Base-by-base conservation (phyloP, 2,888 invertebrate species). In the Lagria hirta region DNA sequence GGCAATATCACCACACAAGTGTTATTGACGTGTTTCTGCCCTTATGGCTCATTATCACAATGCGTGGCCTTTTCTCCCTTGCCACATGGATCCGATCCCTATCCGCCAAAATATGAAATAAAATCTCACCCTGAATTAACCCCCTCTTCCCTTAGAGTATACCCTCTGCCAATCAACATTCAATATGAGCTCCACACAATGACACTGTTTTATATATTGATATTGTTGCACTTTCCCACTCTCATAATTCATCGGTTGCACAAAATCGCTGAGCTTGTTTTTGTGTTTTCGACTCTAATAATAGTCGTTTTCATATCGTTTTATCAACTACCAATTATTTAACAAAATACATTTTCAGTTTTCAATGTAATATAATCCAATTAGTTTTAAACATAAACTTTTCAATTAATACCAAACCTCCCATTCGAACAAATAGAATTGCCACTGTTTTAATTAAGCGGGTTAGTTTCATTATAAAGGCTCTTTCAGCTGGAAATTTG, bases 261-360 rank as follows among this genome's bases (percentile, higher is more conserved):
- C 34, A 45, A 45, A n/a, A 45, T 32, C 37, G 45, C 45, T 45
- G 45, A 45, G 45, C 34, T 43, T 38, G 36, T 36, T 45, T 28
- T 45, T 34, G 38, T 40, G 36, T 35, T n/a, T n/a, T n/a, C 43
- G 36, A 20, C 36, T n/a, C n/a, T n/a, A n/a, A n/a, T n/a, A n/a
- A n/a, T n/a, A n/a, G 30, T 29, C 35, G 52, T 53, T 52, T 51
- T 51, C 44, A 48, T 48, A 49, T 49, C 53, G 52, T 52, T 56
- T 54, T 52, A 52, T 51, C 55, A 51, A 53, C 49, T 48, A 53
- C 50, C 53, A 55, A 52, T 56, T 52, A 52, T 45, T 45, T 36
- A 54, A 56, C 49, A 54, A 56, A 54, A 52, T 56, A 52, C 48
- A 33, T 41, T 42, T 23, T 34, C 27, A 33, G 32, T 38, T 30